Base-by-base conservation (phyloP, 1,140 invertebrate species). In the Heliconius nattereri region DNA sequence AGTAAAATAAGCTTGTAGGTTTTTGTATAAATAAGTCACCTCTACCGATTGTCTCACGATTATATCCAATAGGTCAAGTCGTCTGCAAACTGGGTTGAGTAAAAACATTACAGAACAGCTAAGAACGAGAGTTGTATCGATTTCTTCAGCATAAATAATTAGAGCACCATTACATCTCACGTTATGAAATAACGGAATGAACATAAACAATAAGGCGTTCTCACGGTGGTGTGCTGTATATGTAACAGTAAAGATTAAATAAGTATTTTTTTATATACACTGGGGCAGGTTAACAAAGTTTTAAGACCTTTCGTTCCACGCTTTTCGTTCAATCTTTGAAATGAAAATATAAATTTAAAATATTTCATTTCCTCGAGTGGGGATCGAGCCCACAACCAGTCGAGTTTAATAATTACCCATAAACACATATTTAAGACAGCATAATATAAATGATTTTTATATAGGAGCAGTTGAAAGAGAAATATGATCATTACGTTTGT, bases 21-120 rank as follows among this genome's bases (percentile, higher is more conserved):
- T 26, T 23, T 26, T 66, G 57, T 66, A 78, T 29, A 49, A 13
- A 78, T 73, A 74, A 57, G 49, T 73, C 45, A 78, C 76, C 76
- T 78, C 57, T 29, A n/a, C 54, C 32, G 9, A 45, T 37, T 66
- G 78, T 78, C 73, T 52, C 72, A 70, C 37, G 72, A 74, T 29
- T 40, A 23, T 71, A 60, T 37, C 45, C 57, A 79, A 75, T 80
- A 80, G 79, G 79, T 77, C 79, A 77, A 77, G 79, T 71, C 60
- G 75, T 79, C 74, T 73, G 71, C 49, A 71, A 79, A 71, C 37
- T 73, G 71, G 79, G 52, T 80, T 77, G 54, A 80, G 73, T 73
- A 80, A 66, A 66, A 66, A 77, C 70, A 70, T 74, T 70, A 76
- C 73, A 80, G 73, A 71, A 77, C 35, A 57, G 40, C 75, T 60